Percentiles rank a stretch among this genome's conserved stretches.
Conservation (phyloP, 2,113 vertebrate genomes). For the Phainopepla nitens region DNA sequence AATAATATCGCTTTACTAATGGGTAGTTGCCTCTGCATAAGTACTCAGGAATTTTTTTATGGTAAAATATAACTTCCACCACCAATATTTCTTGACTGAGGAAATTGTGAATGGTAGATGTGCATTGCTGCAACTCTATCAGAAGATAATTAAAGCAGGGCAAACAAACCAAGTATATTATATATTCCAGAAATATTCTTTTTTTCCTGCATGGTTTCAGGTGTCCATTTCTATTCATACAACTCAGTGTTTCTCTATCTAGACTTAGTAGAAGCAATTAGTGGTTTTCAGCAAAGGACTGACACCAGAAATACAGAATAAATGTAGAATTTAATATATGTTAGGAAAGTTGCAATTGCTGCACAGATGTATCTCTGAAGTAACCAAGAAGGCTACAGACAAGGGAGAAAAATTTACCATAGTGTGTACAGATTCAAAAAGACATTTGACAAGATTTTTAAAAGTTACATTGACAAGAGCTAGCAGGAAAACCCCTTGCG, state of each 20-base stretch:
- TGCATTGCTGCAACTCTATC: not conserved
- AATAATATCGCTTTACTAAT: not conserved
- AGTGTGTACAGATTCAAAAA: not conserved
- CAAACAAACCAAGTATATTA: not conserved
- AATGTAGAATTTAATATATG: not conserved
- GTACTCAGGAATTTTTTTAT: not conserved
- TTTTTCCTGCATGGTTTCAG: not conserved
- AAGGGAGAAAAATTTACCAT: not conserved
- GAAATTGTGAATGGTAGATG: not conserved
- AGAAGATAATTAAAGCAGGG: not conserved
- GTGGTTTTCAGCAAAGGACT: not conserved
- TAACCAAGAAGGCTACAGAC: not conserved
- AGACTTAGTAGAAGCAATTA: not conserved
- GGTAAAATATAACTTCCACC: not conserved
- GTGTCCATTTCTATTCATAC: not conserved
- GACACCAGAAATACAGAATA: not conserved
- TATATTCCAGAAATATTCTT: not conserved
- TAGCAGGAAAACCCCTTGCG: not conserved
- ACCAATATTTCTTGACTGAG: not conserved
- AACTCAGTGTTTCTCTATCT: not conserved
- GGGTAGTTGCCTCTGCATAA: not conserved
- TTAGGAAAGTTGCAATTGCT: not conserved
- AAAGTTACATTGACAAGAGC: not conserved
- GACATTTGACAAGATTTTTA: not conserved
- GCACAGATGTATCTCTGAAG: not conserved